Conservation (phyloP, 2,888 invertebrate genomes). For the Capitulum mitella region DNA sequence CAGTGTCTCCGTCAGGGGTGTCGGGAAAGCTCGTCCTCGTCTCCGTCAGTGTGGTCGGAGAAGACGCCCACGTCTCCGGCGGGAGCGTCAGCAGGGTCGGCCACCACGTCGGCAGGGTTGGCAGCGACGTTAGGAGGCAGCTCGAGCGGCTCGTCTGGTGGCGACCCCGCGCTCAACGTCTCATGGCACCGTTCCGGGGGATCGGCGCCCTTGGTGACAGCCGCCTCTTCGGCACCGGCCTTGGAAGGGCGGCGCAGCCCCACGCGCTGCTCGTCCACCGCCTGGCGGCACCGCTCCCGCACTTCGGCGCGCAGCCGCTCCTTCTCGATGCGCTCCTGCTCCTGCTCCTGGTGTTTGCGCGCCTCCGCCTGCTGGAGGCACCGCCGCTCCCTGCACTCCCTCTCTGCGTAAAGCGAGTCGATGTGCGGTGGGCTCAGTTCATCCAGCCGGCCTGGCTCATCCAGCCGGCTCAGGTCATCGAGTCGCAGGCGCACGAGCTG, state of each 20-base stretch:
- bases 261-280: constrained; percentile 26
- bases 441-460: no score
- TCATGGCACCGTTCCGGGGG: no score
- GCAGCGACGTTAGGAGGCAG: no score
- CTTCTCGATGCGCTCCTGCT: constrained; percentile 36
- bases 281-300: constrained; percentile 27
- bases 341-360: constrained; percentile 51
- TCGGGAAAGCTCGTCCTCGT: no score
- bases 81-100: no score
- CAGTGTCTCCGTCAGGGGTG: no score
- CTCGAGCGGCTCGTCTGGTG: no score
- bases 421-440: not conserved
- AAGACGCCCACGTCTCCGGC: not conserved
- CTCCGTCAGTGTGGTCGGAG: constrained; percentile 34
- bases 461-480: constrained; percentile 59
- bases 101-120: no score
- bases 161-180: no score
- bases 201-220: not conserved
- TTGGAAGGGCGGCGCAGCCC: constrained; percentile 43
- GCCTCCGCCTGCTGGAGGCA: constrained; percentile 76
- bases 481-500: constrained; percentile 40
- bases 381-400: constrained; percentile 63
- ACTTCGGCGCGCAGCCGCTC: constrained; percentile 36
- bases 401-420: constrained; percentile 47
- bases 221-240: not conserved